phyloP scores from a whole-genome alignment of 2,797 vertebrate species.

The Leptoclinus maculatus region DNA sequence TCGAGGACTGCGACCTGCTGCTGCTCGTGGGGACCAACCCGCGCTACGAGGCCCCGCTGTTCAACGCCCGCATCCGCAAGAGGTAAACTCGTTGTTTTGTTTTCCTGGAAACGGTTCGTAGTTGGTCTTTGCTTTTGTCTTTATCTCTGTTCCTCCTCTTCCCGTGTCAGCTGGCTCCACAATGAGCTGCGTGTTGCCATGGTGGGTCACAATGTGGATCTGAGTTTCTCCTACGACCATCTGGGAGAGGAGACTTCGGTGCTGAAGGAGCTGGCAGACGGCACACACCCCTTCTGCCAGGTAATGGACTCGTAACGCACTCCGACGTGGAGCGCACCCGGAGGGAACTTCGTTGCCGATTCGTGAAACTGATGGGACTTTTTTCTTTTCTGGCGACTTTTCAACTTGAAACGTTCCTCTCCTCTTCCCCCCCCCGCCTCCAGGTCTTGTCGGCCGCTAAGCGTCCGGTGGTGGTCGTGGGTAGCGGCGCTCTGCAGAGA shows the following conservation, averaged over 20 bases:
- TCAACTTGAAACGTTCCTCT: fast-evolving
- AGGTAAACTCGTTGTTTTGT: constrained; percentile 61
- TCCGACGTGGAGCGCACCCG: not conserved
- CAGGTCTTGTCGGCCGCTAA: constrained; percentile 90
- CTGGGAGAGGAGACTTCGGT: constrained; percentile 92
- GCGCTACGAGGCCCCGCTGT: constrained; percentile 95
- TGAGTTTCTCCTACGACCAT: constrained; percentile 94
- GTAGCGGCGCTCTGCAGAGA: constrained; percentile 93
- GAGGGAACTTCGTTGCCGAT: not conserved
- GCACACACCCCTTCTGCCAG: constrained; percentile 91
- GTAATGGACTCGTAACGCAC: constrained; percentile 69
- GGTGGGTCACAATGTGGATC: constrained; percentile 90
- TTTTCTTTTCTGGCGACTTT: not conserved
- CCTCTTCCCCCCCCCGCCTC: not conserved
- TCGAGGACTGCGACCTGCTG: constrained; percentile 94
- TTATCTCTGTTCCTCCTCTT: not conserved
- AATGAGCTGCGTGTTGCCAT: constrained; percentile 94
- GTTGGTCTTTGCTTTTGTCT: not conserved
- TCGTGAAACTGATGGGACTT: not conserved
- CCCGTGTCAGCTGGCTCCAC: constrained; percentile 92
- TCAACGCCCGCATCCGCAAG: constrained; percentile 93
- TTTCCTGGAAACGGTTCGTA: not conserved
- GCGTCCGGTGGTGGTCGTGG: constrained; percentile 92
- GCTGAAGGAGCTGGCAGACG: constrained; percentile 90
- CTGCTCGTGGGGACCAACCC: constrained; percentile 96